phyloP scores from a whole-genome alignment of 2,797 vertebrate species.

The Hippoglossus hippoglossus region DNA sequence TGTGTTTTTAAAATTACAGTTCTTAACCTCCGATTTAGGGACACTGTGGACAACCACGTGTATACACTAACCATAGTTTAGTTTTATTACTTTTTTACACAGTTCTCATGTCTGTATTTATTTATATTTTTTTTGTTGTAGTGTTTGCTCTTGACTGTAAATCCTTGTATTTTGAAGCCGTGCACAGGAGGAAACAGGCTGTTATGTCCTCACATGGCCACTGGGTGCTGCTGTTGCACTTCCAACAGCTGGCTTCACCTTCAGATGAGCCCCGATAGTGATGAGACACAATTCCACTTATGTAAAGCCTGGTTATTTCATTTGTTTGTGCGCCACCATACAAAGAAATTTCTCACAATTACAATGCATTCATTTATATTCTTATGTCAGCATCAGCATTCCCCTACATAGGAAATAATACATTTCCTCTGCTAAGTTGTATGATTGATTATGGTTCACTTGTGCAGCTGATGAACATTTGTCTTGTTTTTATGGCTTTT shows the following conservation, averaged over 20 bases:
- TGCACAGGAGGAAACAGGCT: background rate
- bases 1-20: no score
- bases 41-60: no score
- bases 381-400: conserved; percentile 81
- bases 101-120: background rate
- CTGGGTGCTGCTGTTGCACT: conserved; percentile 79
- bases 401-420: conserved; percentile 77
- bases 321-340: conserved; percentile 59
- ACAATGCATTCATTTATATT: conserved; percentile 83
- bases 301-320: conserved; percentile 55
- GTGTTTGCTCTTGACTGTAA: background rate
- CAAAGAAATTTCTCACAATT: conserved; percentile 76
- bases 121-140: background rate
- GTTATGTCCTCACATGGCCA: conserved; percentile 54
- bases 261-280: conserved; percentile 16
- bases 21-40: no score
- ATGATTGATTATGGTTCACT: conserved; percentile 79
- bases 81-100: no score
- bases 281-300: conserved; percentile 61
- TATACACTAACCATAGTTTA: background rate
- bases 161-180: background rate
- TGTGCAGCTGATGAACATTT: conserved; percentile 83
- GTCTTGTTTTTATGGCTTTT: conserved; percentile 83
- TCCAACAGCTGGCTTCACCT: conserved; percentile 31
- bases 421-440: conserved; percentile 72